A percentile compares a stretch with the other conserved stretches of the same genome.
These are phyloP conservation scores for Lithobius niger DNA, from an alignment of 1,140 invertebrate species.

Conservation along the genomic window DNA sequence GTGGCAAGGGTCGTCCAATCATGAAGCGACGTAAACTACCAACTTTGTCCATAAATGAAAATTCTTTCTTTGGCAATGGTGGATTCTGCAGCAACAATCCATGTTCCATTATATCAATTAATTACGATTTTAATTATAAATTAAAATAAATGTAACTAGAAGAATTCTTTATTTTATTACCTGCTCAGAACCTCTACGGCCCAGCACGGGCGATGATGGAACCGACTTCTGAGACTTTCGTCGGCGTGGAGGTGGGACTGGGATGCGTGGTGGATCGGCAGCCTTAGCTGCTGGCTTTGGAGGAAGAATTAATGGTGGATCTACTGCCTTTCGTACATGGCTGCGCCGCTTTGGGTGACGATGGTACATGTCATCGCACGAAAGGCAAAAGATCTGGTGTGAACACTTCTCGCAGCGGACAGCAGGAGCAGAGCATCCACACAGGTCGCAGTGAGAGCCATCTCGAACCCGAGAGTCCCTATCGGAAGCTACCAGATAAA, in stretches of 20 bases:
- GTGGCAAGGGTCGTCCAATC: conserved; percentile 35
- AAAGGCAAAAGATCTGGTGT: conserved; percentile 50
- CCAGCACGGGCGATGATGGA: neutral
- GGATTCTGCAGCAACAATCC: conserved; percentile 11
- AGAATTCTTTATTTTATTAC: conserved; percentile 2
- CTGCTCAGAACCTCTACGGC: conserved; percentile 7
- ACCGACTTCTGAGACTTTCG: conserved; percentile 33
- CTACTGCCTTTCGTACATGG: conserved; percentile 51
- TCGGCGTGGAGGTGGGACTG: conserved; percentile 67
- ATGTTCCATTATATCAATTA: neutral
- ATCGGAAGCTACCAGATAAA: conserved; percentile 6
- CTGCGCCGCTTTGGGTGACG: conserved; percentile 70
- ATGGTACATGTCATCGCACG: conserved; percentile 88
- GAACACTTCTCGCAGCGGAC: conserved; percentile 65
- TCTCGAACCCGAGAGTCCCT: conserved; percentile 22
- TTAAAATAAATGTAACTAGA: neutral
- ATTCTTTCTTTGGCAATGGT: conserved; percentile 26
- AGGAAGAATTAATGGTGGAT: conserved; percentile 1
- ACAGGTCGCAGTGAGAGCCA: conserved; percentile 58
- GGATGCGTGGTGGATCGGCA: conserved; percentile 30
- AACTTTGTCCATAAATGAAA: conserved; percentile 30
- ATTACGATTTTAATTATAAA: neutral
- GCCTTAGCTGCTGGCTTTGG: conserved; percentile 5
- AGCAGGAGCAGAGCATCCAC: conserved; percentile 55
- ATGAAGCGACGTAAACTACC: conserved; percentile 37